Conservation (phyloP, 2,113 vertebrate species). For the Osmerus eperlanus region DNA sequence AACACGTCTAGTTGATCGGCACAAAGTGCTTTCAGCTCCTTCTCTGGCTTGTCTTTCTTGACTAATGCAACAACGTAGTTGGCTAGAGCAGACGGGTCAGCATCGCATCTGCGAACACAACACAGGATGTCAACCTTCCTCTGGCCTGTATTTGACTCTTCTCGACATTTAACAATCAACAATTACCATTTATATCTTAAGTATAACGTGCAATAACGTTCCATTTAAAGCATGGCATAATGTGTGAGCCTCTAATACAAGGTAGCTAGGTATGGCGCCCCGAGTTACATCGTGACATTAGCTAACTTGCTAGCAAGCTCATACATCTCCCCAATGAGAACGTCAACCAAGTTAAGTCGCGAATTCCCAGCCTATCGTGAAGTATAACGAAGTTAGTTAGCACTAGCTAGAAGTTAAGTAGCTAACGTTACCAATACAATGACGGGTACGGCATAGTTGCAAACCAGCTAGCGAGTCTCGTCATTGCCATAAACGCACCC, state of each 20-base stretch:
- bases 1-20: conserved; percentile 98
- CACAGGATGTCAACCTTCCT: conserved; percentile 6
- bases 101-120: conserved; percentile 84
- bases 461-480: neutral
- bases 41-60: conserved; percentile 98
- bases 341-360: neutral
- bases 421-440: neutral
- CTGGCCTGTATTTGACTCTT: neutral
- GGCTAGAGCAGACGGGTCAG: conserved; percentile 94
- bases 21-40: conserved; percentile 93
- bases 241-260: no score
- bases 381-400: neutral
- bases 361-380: neutral
- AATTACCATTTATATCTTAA: neutral
- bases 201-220: neutral
- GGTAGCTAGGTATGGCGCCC: no score
- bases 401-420: neutral
- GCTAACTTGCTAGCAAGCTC: no score
- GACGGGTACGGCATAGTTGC: neutral
- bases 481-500: no score
- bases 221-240: no score
- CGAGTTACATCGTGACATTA: no score
- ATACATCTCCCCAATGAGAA: no score
- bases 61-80: conserved; percentile 99
- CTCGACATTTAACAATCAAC: neutral